Evolutionary conservation across 2,888 invertebrate genomes (phyloP), one percentile per base, ranked within the genome.

Genomic region (Sinopyrophorus schimmeli): DNA sequence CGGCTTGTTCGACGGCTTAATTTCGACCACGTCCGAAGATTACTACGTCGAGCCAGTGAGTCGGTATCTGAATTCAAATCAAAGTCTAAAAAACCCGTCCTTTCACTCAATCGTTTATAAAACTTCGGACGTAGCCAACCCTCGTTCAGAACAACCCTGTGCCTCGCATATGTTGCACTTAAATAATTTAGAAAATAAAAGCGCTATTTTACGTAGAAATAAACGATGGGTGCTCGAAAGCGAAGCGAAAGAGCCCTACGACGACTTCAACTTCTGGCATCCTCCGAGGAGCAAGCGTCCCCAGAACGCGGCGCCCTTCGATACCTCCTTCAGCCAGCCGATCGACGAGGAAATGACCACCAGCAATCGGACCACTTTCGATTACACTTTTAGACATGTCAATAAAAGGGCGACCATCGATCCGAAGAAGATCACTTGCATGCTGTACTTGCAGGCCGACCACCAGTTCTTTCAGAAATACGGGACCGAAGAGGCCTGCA

Each of bases 391-490:
- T 18, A 73, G 82, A 34, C 82, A 82, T 63, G 80, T 82, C 12
- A 81, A 80, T 63, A 84, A 82, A 66, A 75, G 85, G 54, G 86
- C 85, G 4, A 84, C 84, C 1, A 81, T 89, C 27, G 89, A 89
- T 73, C 90, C 91, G 15, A 83, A 86, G 61, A 94, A 94, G 73
- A 93, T 91, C 23, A 94, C 95, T 0, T 97, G 97, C 68, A 89
- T 94, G 81, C 80, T 97, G 46, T 96, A 94, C 72, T 79, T 99
- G 64, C 95, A 97, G 74, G 96, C 98, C 2, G 92, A 93, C 76
- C 96, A 97, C 74, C 87, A 94, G 74, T 92, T 99, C 74, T 98
- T 89, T 76, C 87, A 93, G 68, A 87, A 93, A 74, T 92, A 96
- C 75, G 92, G 92, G 43, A 88, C 91, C 2, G 92, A 93, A 65